phyloP scores from a whole-genome alignment of 2,113 vertebrate species.

The Chamaetylas fuelleborni region DNA sequence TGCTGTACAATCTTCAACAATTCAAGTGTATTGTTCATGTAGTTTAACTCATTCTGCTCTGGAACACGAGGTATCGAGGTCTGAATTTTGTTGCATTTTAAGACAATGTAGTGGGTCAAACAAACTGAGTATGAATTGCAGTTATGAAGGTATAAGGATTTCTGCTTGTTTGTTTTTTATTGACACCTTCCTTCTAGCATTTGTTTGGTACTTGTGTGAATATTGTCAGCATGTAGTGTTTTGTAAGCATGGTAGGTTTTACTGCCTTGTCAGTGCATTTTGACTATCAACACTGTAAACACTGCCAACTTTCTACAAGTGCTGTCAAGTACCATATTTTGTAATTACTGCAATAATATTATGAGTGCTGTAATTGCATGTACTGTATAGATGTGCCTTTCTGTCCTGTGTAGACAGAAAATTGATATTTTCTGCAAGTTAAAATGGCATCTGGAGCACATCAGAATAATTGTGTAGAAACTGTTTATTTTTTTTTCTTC shows the following conservation, averaged over 20 bases:
- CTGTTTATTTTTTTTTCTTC: neutral
- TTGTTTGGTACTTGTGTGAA: slow-evolving; percentile 37
- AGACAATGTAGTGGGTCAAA: neutral
- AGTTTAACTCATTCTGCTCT: neutral
- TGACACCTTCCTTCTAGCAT: neutral
- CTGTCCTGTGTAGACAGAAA: neutral
- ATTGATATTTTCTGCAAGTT: neutral
- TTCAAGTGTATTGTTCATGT: neutral
- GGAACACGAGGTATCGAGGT: fast-evolving
- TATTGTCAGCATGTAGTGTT: slow-evolving; percentile 28
- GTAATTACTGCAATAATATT: slow-evolving; percentile 53
- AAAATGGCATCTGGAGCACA: neutral
- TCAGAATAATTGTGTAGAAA: neutral
- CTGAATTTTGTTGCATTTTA: neutral
- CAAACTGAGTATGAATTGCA: neutral
- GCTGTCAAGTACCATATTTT: slow-evolving; percentile 54
- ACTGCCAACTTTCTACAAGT: slow-evolving; percentile 61
- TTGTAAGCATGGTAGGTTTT: slow-evolving; percentile 8
- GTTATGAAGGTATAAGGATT: neutral
- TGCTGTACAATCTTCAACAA: neutral
- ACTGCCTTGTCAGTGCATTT: neutral
- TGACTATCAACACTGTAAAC: slow-evolving; percentile 4
- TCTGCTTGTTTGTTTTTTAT: slow-evolving; percentile 1
- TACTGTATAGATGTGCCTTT: neutral
- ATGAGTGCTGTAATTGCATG: slow-evolving; percentile 33